Evolutionary conservation across 2,113 vertebrate genomes (phyloP), one percentile per base, ranked within the genome.

Genomic region (Pterocles orientalis): DNA sequence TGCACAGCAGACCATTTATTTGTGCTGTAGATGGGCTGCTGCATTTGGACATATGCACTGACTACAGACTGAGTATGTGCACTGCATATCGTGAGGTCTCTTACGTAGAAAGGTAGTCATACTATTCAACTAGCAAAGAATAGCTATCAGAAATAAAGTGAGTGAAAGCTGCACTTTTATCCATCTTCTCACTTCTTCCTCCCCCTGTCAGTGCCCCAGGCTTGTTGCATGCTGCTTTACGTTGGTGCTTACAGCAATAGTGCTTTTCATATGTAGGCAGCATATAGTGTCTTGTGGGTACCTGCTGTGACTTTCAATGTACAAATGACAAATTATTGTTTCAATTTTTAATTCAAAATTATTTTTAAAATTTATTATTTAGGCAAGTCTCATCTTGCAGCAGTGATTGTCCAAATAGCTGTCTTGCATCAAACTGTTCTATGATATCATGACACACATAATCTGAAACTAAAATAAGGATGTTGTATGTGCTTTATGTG

Each of bases 41-140:
- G 50, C 0, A 14, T 4, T 14, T 72, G 24, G 18, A 68, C 16
- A 1, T 1, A 1, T 51, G 56, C 66, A 18, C 15, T 58, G 51
- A 57, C 47, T 10, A 1, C 1, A 26, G 58, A 43, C 29, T 0
- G 0, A n/a, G 15, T 31, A 3, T 0, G 5, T 24, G 28, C 43
- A 14, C 23, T 10, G 48, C 23, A 29, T 60, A 39, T 39, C 39
- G 43, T 45, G 58, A 92, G 28, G 14, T 12, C 31, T 72, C 76
- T 36, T 41, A 24, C 0, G 2, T 0, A 50, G 64, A 64, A 31
- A 60, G 12, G 19, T 3, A 51, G 18, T 60, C 33, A 14, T 7
- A 18, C 15, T 7, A 25, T 21, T 53, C 41, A 45, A 11, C 20
- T 9, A 53, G 31, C 41, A 79, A 86, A n/a, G 20, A 76, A 18